Base-by-base conservation (phyloP, 2,888 invertebrate genomes). In the Abrostola triplasia region DNA sequence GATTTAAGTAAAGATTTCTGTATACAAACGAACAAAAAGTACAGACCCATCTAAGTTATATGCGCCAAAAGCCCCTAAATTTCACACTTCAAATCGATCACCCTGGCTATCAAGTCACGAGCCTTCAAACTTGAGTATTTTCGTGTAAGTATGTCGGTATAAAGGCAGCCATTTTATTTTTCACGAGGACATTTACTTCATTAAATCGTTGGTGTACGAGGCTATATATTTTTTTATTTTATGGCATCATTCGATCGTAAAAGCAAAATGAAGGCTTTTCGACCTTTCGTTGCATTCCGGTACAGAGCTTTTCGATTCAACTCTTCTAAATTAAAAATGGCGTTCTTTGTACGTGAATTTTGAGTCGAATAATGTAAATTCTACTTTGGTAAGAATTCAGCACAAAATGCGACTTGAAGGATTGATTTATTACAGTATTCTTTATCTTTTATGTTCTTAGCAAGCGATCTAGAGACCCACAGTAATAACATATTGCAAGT, bases 141-240 rank as follows among this genome's bases (percentile, higher is more conserved):
- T 71, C 38, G 8, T 60, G 41, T 54, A 49, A 56, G 41, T 59
- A 57, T 37, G 10, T 11, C 35, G 11, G 24, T 59, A 52, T 57
- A 69, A 64, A 69, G 56, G 63, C 38, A 49, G 38, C 60, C 65
- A 58, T 77, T 77, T 79, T 80, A 79, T 77, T 75, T 77, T 73
- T 78, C 59, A 77, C 57, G 70, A 69, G 64, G 59, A 76, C 66
- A 76, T 83, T 79, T 77, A 77, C 72, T 83, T 83, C 76, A 79
- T 81, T 79, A 80, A 79, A 80, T 73, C 61, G 68, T 50, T 63
- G 68, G 56, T 72, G 36, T 74, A 74, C 50, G 51, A 36, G 62
- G 72, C 72, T 77, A 70, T 82, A 78, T 73, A 62, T 70, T 71
- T 78, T 73, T 73, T 72, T 75, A 69, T 78, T 83, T 79, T 79